Base-by-base conservation (phyloP, 2,888 invertebrate species). In the Dryobota labecula region DNA sequence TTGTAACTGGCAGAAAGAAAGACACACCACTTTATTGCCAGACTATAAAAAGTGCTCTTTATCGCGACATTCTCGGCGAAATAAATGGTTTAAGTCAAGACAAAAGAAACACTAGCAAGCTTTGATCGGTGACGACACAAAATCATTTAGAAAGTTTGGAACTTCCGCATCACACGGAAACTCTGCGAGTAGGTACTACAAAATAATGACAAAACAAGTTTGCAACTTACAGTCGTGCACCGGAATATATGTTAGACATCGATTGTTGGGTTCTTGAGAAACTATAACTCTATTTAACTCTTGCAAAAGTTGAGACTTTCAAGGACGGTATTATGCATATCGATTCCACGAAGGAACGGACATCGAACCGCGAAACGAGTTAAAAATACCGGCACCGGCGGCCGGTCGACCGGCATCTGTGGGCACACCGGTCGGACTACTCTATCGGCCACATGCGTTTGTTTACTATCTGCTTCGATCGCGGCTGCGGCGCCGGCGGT, bases 281-380 rank as follows among this genome's bases (percentile, higher is more conserved):
- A 89, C 86, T 88, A 86, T 85, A 90, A 88, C 90, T 89, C 88
- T 85, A 88, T 86, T 89, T 76, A 90, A 92, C 87, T 91, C 87
- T 91, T 85, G 90, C 90, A 89, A 90, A 92, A 91, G 84, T 91
- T 90, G 78, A 89, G 84, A 91, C 86, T 89, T 91, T 91, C 93
- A 93, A 94, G 94, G 94, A 92, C 94, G 91, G 83, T 90, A 92
- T 93, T 94, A 94, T 94, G 93, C 94, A 95, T 94, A 95, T 95
- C 90, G 94, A 93, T 95, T 94, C 94, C 93, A 91, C 90, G 92
- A 93, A 94, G 87, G 90, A 91, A 92, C 94, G 95, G 95, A 92
- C 95, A 94, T 95, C 95, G 95, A 95, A 96, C 95, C 92, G 94
- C 92, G 91, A 89, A 94, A 94, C 95, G 94, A 93, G 95, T 96